Conservation (phyloP, 2,888 invertebrate species). For the Chromoteleia sp. region DNA sequence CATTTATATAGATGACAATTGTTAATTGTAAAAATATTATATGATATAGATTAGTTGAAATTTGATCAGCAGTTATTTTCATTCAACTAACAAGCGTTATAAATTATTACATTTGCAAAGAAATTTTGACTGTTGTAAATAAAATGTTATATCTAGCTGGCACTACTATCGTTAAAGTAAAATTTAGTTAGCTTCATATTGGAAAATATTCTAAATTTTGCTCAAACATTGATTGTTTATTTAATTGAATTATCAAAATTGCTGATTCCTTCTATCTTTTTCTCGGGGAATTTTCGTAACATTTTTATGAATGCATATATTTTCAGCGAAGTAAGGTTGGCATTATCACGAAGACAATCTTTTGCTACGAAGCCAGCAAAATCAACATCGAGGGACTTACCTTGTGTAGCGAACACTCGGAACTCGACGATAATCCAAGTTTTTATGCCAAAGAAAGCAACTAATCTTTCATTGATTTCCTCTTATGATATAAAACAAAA, state of each 20-base stretch:
- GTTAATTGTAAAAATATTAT: neutral
- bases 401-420: neutral
- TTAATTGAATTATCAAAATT: too few relatives aligned
- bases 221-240: too few relatives aligned
- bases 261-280: too few relatives aligned
- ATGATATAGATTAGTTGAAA: neutral
- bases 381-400: constrained; percentile 19
- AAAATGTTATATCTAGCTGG: too few relatives aligned
- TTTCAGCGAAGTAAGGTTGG: neutral
- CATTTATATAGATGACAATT: neutral
- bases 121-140: too few relatives aligned
- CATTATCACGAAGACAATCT: neutral
- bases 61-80: neutral
- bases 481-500: constrained; percentile 8
- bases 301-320: neutral
- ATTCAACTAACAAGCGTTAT: too few relatives aligned
- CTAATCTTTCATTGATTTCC: constrained; percentile 8
- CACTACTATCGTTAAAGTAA: too few relatives aligned
- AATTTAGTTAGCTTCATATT: too few relatives aligned
- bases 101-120: too few relatives aligned
- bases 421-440: too few relatives aligned
- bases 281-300: constrained; percentile 7
- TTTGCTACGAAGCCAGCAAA: neutral
- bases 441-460: constrained; percentile 1
- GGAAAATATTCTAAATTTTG: neutral